These are phyloP conservation scores for Gymnothorax javanicus DNA, from an alignment of 2,797 vertebrate species.

Conservation along the genomic window DNA sequence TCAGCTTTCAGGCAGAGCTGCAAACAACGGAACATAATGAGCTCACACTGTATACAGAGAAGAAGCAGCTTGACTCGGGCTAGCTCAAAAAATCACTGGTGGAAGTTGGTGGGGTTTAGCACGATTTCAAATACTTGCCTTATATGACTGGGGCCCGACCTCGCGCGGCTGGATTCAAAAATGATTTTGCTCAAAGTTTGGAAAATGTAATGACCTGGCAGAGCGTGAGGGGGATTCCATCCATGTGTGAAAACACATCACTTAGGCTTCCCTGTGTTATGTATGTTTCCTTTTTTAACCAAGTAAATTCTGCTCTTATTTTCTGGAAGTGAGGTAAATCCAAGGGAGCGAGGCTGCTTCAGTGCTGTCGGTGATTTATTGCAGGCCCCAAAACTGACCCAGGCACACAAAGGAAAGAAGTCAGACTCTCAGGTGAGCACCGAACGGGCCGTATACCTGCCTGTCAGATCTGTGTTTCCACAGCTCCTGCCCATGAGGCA, in stretches of 20 bases:
- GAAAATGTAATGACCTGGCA: constrained; percentile 63
- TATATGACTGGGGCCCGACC: neutral
- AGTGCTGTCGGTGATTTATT: neutral
- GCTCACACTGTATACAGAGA: neutral
- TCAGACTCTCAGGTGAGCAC: neutral
- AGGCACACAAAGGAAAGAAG: no score
- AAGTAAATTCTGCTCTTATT: neutral
- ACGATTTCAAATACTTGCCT: constrained; percentile 24
- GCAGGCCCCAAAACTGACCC: no score
- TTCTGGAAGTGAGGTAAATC: neutral
- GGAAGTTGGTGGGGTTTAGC: neutral
- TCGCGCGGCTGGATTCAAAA: constrained; percentile 25
- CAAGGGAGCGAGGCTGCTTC: no score
- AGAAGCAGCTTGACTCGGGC: neutral
- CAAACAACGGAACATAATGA: constrained; percentile 7
- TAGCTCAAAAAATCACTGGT: neutral
- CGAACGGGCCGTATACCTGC: neutral
- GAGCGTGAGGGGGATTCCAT: constrained; percentile 55
- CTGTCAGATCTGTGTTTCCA: constrained; percentile 31
- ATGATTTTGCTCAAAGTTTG: constrained; percentile 57
- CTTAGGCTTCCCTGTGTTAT: constrained; percentile 64
- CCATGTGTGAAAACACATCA: constrained; percentile 65
- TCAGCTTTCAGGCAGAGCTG: neutral
- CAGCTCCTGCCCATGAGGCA: constrained; percentile 31
- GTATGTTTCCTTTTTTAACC: constrained; percentile 38